Evolutionary conservation across 2,888 invertebrate species (phyloP), one percentile per base, ranked within the genome.

Genomic region (Prosapia bicincta): DNA sequence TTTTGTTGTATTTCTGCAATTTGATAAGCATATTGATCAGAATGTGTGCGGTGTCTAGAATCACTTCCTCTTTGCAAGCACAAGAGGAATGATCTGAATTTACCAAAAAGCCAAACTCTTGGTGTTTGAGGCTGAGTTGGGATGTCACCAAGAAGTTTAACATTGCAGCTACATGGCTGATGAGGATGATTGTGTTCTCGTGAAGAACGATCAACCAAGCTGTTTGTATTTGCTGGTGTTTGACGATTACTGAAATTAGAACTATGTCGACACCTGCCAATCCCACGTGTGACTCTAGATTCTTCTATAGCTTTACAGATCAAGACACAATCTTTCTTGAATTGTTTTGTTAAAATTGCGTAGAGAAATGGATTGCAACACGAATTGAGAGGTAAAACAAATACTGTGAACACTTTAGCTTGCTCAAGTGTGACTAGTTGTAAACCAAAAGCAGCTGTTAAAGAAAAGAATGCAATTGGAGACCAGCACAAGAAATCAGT

Each of bases 401-500:
- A 98, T 65, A 99, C 97, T 1, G 97, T 97, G 84, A 95, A 96
- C 81, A 95, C 83, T 87, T 99, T 99, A 69, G 98, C 98, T 86
- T 97, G 95, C 84, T 98, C 97, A 78, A 99, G 88, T 1, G 95
- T 94, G 28, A 99, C 94, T 70, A 98, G 87, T 78, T 95, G 96
- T 79, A 93, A 87, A 10, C 98, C 98, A 84, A 97, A 95, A 7
- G 97, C 94, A 23, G 98, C 97, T 0, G 97, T 96, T 43, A 98
- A 88, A 6, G 97, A 94, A 85, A 97, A 96, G 86, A 98, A 96
- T 0, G 98, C 96, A 79, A 98, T 97, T 0, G 99, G 99, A 2
- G 97, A 96, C 98, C 98, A 99, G 87, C 98, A 99, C 69, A 98
- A 88, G 83, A 99, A 96, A 85, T 99, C 98, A 0, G 98, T 99